Base-by-base conservation (phyloP, 2,113 vertebrate species). In the Tachysurus fulvidraco region DNA sequence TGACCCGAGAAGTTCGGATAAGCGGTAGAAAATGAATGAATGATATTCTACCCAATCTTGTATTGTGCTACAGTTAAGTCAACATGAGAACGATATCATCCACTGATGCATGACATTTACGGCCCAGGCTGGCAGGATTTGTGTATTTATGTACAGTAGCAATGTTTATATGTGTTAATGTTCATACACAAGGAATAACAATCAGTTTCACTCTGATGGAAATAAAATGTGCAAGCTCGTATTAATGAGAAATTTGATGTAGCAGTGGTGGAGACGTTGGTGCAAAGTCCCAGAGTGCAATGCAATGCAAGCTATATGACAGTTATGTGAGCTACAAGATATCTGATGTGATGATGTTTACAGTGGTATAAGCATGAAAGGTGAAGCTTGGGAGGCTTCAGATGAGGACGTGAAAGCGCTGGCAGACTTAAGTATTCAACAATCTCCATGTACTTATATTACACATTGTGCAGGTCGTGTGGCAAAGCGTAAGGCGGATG, bases 401-500 rank as follows among this genome's bases (percentile, higher is more conserved):
- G 0, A 28, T 62, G 60, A 3, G 60, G 23, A 62, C 8, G 2
- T n/a, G 25, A 65, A n/a, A n/a, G 14, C 30, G 12, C 30, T 36
- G 14, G 65, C 36, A 6, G 14, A 36, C 0, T 69, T 4, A 65
- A 14, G 10, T 12, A n/a, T 11, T 64, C 21, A 23, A 44, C 71
- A 46, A n/a, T 55, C 50, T 76, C 23, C n/a, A 55, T 28, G 28
- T 77, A n/a, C 0, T 16, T 8, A 2, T 13, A 13, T 14, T 21
- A 16, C 28, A 76, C 25, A 4, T 30, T 21, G n/a, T 89, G 59
- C 50, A 94, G 94, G 90, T 82, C 93, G 93, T 76, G 92, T 92
- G 8, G 85, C 76, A 14, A 96, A 95, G 85, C 94, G 95, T 12
- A 95, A 94, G 88, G 92, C 88, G 1, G 86, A 92, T 3, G 88